Evolutionary conservation across 2,888 invertebrate genomes (phyloP), one percentile per base, ranked within the genome.

Genomic region (Amiota mariae): DNA sequence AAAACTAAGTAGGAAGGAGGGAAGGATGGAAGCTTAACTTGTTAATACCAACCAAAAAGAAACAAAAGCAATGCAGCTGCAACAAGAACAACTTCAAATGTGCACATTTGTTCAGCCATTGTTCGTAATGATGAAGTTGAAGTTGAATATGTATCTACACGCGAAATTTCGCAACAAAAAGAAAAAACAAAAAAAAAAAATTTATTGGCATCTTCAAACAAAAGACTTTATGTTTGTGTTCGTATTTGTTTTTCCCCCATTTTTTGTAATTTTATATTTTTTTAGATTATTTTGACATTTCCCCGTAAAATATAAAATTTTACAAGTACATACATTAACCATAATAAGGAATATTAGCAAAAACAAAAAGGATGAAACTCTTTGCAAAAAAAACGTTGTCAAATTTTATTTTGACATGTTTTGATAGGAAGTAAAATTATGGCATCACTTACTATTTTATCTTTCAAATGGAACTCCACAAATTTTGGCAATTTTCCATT

Each of bases 51-150:
- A 73, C 75, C 75, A 79, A 83, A 80, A 78, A 36, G 77, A 82
- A 83, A 78, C 77, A 79, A 73, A 76, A 54, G 72, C 61, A 77
- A 36, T 36, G 36, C 36, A 36, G 36, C 36, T 36, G 18, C 73
- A 75, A n/a, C 70, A 73, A 20, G 48, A 74, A 72, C 51, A 77
- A 71, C 75, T 68, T 48, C 71, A 59, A 20, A 20, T n/a, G 75
- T 73, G 76, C 76, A 80, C 84, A 80, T 82, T 85, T 79, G 82
- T 81, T 78, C 82, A 85, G 85, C 75, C 80, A 81, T 77, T 85
- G 82, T 85, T 85, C 36, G 81, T 84, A 84, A 85, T 84, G 85
- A 71, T 74, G 72, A 74, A 61, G 54, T 63, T 64, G 54, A 73
- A 68, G 74, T 68, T 54, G 36, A 36, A 36, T 36, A 36, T 36